These are phyloP conservation scores for Biston betularia DNA, from an alignment of 2,888 invertebrate species.

Conservation along the genomic window DNA sequence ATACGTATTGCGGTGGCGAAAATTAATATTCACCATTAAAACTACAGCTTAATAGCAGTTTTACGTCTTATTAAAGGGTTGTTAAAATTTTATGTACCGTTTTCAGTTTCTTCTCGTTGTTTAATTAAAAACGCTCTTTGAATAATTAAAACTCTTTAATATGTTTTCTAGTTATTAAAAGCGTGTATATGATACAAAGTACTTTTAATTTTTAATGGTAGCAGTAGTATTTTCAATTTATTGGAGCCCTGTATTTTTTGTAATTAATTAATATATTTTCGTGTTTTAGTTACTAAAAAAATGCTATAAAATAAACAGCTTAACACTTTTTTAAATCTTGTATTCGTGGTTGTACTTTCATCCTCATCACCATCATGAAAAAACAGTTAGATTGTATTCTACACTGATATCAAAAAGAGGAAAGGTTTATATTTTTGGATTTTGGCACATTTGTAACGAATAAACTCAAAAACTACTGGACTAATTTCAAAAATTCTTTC, in stretches of 20 bases:
- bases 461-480: too few species aligned
- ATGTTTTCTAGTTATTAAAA: slow-evolving; percentile 63
- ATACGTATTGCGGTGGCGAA: slow-evolving; percentile 74
- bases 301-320: too few species aligned
- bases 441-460: too few species aligned
- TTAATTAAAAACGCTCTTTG: slow-evolving; percentile 84
- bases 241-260: not conserved
- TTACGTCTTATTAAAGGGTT: slow-evolving; percentile 85
- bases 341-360: too few species aligned
- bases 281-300: too few species aligned
- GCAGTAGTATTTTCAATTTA: not conserved
- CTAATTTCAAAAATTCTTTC: too few species aligned
- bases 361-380: too few species aligned
- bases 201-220: slow-evolving; percentile 10
- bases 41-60: slow-evolving; percentile 74
- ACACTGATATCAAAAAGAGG: too few species aligned
- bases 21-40: slow-evolving; percentile 80
- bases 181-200: slow-evolving; percentile 33
- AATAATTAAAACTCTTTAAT: slow-evolving; percentile 78
- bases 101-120: slow-evolving; percentile 65
- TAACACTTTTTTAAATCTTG: too few species aligned
- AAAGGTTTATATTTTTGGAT: too few species aligned
- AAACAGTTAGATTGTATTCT: too few species aligned
- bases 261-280: not conserved
- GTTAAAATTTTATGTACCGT: slow-evolving; percentile 79